These are phyloP conservation scores for Adelphocoris suturalis DNA, from an alignment of 2,888 invertebrate species.

Conservation along the genomic window DNA sequence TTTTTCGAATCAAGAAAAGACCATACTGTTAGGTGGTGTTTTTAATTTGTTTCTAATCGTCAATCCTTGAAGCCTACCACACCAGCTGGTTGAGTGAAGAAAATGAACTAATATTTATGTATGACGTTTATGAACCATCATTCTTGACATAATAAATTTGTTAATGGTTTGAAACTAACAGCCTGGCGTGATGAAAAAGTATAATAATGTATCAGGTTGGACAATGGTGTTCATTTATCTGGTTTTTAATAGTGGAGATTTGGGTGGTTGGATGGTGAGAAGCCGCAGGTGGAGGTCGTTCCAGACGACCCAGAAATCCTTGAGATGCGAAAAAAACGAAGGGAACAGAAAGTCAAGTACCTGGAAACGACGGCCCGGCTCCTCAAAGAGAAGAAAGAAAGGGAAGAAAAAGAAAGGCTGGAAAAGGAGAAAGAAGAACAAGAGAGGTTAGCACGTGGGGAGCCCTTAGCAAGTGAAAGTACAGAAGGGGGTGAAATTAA, in stretches of 20 bases:
- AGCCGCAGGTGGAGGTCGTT: conserved; percentile 73
- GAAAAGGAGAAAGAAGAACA: conserved; percentile 72
- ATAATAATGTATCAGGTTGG: background rate
- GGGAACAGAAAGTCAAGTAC: conserved; percentile 73
- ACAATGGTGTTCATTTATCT: background rate
- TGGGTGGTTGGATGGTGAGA: conserved; percentile 77
- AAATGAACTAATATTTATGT: too few relatives aligned
- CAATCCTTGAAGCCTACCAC: too few relatives aligned
- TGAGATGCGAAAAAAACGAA: conserved; percentile 72
- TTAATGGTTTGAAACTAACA: background rate
- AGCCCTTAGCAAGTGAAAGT: background rate
- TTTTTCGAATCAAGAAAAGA: too few relatives aligned
- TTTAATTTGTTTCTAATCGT: too few relatives aligned
- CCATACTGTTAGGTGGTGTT: too few relatives aligned
- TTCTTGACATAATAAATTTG: too few relatives aligned
- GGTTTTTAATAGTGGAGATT: conserved; percentile 74
- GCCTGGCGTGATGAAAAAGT: background rate
- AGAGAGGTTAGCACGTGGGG: conserved; percentile 7
- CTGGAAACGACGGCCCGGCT: conserved; percentile 73
- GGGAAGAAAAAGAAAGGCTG: conserved; percentile 66
- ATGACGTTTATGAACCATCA: too few relatives aligned
- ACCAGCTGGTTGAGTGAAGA: too few relatives aligned
- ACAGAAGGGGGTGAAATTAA: conserved; percentile 20
- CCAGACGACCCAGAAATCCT: conserved; percentile 72
- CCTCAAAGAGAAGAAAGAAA: conserved; percentile 73